A percentile compares a stretch with the other conserved stretches of the same genome.
These are phyloP conservation scores for Atrina japonica DNA, from an alignment of 2,888 invertebrate species.

Conservation along the genomic window DNA sequence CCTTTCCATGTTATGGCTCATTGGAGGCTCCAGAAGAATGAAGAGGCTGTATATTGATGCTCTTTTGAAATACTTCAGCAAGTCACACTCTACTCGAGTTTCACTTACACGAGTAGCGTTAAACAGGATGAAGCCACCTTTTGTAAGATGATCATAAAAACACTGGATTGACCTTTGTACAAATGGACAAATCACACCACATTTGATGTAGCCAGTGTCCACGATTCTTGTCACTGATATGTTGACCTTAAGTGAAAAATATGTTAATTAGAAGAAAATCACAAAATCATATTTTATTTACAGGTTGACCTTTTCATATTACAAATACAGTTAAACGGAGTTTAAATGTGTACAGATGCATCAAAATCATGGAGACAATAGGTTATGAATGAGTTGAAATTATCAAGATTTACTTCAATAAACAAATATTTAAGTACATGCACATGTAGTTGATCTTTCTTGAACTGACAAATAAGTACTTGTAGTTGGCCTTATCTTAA, in stretches of 20 bases:
- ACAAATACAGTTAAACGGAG: no score
- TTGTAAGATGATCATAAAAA: neutral
- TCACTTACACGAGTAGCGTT: constrained; percentile 20
- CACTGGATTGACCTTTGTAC: constrained; percentile 19
- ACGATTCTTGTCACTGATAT: neutral
- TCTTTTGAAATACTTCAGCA: constrained; percentile 2
- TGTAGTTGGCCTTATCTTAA: no score
- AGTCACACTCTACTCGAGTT: constrained; percentile 23
- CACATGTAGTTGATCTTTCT: no score
- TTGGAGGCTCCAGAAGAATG: constrained; percentile 16
- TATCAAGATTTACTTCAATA: no score
- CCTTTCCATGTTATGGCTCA: constrained; percentile 2
- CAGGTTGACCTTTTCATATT: no score
- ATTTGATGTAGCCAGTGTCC: constrained; percentile 22
- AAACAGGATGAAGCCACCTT: constrained; percentile 14
- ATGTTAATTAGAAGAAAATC: no score
- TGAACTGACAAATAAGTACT: no score
- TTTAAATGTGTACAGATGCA: no score
- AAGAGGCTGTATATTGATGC: constrained; percentile 24
- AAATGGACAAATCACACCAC: constrained; percentile 25
- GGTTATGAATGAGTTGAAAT: no score
- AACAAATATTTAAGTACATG: no score
- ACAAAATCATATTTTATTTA: no score
- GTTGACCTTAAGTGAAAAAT: constrained; percentile 19
- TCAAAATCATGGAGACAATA: no score